Conservation (phyloP, 2,113 vertebrate genomes). For the Stomatorhinus ivindoensis region DNA sequence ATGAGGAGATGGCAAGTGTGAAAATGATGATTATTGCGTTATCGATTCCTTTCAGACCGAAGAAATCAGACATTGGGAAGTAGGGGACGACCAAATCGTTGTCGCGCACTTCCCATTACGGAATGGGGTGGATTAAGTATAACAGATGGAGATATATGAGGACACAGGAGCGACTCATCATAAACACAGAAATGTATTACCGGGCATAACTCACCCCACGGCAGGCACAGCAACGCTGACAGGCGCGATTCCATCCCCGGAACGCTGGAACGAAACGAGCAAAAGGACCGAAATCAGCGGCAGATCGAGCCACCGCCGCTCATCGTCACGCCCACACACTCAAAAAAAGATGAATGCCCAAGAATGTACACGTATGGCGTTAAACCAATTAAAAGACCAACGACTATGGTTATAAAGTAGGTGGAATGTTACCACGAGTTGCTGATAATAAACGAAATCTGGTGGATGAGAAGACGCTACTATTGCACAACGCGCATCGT, state of each 20-base stretch:
- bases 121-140: neutral
- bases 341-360: neutral
- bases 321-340: neutral
- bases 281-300: neutral
- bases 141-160: neutral
- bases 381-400: neutral
- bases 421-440: neutral
- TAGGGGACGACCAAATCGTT: neutral
- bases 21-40: neutral
- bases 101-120: neutral
- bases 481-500: neutral
- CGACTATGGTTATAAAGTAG: neutral
- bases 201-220: conserved; percentile 51
- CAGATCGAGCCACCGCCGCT: neutral
- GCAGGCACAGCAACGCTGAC: conserved; percentile 38
- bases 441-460: neutral
- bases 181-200: neutral
- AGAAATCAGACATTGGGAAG: neutral
- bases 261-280: neutral
- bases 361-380: neutral
- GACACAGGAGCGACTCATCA: neutral
- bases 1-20: neutral
- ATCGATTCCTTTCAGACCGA: neutral
- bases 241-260: neutral
- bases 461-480: neutral